Evolutionary conservation across 2,113 vertebrate species (phyloP).

Genomic region (Apistogramma diplotaenia): DNA sequence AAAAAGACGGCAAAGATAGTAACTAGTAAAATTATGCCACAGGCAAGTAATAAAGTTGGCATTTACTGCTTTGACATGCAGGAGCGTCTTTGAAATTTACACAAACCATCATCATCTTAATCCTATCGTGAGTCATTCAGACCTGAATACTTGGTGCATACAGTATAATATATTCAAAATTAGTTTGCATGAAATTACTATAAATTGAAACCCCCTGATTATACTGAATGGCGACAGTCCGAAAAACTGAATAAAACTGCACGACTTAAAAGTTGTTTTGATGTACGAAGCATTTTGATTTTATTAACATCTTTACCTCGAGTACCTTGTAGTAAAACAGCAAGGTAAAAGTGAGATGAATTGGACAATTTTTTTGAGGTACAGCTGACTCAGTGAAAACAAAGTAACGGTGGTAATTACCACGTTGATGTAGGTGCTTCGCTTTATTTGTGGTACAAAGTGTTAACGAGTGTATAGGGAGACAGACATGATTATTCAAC

Average conservation of each 20-base stretch:
- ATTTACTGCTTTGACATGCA: neutral
- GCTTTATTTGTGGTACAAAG: constrained; percentile 67
- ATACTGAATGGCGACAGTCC: neutral
- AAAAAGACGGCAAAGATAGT: neutral
- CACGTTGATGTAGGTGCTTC: constrained; percentile 56
- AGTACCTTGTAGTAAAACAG: neutral
- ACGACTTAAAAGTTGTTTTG: neutral
- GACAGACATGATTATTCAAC: constrained; percentile 61
- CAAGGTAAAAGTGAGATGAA: too few relatives aligned
- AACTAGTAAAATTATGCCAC: neutral
- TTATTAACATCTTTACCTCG: neutral
- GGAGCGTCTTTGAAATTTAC: neutral
- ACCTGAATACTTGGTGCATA: neutral
- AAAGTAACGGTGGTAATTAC: constrained; percentile 45
- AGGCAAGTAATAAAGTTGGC: neutral
- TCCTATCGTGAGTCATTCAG: neutral
- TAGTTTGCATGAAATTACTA: neutral
- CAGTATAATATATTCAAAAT: neutral
- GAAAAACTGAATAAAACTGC: neutral
- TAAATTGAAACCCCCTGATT: neutral
- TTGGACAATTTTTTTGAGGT: too few relatives aligned
- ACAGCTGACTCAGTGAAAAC: constrained; percentile 26
- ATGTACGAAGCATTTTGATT: neutral
- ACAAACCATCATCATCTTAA: neutral
- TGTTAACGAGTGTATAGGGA: constrained; percentile 61